Evolutionary conservation across 2,888 invertebrate species (phyloP), one percentile per base, ranked within the genome.

Genomic region (Hecatera dysodea): DNA sequence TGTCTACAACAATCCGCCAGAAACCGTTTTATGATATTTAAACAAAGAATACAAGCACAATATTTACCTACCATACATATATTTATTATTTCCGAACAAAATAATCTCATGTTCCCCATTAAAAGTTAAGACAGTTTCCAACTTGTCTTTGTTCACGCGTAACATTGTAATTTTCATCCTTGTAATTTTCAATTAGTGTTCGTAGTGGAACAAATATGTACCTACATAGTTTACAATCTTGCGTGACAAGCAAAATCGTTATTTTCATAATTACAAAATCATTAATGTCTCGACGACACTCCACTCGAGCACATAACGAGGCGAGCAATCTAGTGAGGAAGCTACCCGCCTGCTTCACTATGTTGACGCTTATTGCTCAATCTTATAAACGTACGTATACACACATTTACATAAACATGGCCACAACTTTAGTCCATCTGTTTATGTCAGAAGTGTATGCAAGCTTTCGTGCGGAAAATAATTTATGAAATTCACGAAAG

Each of bases 231-330:
- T 85, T 68, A 78, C 67, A 75, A 80, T 81, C 70, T 73, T 72
- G 71, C 75, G 78, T 84, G 86, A 83, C 83, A 81, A 78, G 83
- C 82, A 71, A 80, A 85, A 85, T 82, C 71, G 75, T 72, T 80
- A 82, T 79, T 82, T 82, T 85, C 79, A 84, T 82, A 86, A 87
- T 87, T 86, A 86, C 79, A 86, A 87, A 86, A 83, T 86, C 83
- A 82, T 87, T 87, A 87, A 83, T 85, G 83, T 80, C 77, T 81
- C 80, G 82, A 70, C 80, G 80, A 78, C 77, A 85, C 82, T 85
- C 69, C 75, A 65, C 69, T 78, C 64, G 61, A 79, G 79, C 74
- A 78, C 78, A 75, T 84, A 81, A 85, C 81, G 53, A 61, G 75
- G 77, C 72, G 80, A 70, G 82, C 84, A 83, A 85, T 83, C 81